Evolutionary conservation across 2,888 invertebrate genomes (phyloP).

Genomic region (Blera fallax): DNA sequence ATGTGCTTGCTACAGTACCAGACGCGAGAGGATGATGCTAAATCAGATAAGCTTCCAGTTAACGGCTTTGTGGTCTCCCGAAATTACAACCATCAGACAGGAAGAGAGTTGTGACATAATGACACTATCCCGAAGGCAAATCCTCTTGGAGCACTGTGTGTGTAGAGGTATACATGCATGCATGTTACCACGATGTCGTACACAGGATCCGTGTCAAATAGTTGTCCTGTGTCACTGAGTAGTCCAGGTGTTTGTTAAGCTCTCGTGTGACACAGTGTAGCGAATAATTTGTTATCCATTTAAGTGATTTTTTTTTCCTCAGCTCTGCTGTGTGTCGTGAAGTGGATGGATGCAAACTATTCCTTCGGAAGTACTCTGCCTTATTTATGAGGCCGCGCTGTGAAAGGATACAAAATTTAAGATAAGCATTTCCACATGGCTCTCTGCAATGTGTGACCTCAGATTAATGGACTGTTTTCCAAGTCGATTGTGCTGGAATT

Average conservation of each 20-base stretch:
- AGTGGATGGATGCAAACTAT: too few species aligned
- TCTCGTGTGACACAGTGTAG: conserved; percentile 5
- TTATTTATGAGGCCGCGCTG: too few species aligned
- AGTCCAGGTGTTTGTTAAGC: conserved; percentile 19
- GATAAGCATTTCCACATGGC: too few species aligned
- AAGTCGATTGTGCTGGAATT: too few species aligned
- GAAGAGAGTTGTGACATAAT: conserved; percentile 49
- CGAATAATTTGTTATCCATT: conserved; percentile 29
- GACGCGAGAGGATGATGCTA: conserved; percentile 15
- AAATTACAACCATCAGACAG: conserved; percentile 41
- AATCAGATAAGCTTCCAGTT: conserved; percentile 55
- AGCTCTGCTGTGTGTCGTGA: not conserved
- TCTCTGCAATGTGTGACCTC: too few species aligned
- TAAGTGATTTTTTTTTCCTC: conserved; percentile 12
- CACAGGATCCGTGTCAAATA: conserved; percentile 44
- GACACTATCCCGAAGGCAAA: conserved; percentile 46
- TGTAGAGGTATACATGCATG: not conserved
- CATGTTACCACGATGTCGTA: conserved; percentile 46
- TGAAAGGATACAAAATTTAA: too few species aligned
- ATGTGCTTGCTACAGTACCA: not conserved
- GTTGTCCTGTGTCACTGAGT: not conserved
- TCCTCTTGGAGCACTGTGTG: conserved; percentile 4
- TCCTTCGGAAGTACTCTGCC: too few species aligned
- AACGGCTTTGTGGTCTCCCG: conserved; percentile 43
- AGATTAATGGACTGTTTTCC: too few species aligned